phyloP scores from a whole-genome alignment of 2,113 vertebrate species.

The Neolamprologus kungweensis region DNA sequence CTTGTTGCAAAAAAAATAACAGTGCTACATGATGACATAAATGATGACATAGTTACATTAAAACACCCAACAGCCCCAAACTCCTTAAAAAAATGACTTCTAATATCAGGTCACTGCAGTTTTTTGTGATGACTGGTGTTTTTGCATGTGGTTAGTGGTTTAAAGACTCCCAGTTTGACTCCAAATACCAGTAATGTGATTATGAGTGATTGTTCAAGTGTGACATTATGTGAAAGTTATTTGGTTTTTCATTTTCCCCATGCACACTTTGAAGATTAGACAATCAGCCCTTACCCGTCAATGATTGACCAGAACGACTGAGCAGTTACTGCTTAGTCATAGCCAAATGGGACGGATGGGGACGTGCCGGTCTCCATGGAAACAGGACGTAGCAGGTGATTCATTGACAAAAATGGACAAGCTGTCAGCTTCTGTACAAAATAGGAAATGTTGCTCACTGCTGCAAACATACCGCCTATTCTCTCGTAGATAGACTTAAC shows the following conservation, averaged over 20 bases:
- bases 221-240: background rate
- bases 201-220: background rate
- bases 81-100: background rate
- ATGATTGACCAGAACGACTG: background rate
- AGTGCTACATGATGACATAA: background rate
- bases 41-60: background rate
- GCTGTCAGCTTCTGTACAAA: conserved; percentile 8
- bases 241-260: background rate
- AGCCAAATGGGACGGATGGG: background rate
- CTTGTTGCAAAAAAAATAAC: background rate
- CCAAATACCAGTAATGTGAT: background rate
- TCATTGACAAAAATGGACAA: conserved; percentile 8
- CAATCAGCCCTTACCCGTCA: background rate
- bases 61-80: background rate
- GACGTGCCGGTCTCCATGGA: background rate
- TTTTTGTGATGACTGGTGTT: background rate
- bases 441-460: background rate
- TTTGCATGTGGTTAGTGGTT: background rate
- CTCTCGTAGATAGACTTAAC: background rate
- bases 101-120: background rate
- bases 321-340: background rate
- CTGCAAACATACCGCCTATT: background rate
- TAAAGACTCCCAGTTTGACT: background rate
- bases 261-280: background rate
- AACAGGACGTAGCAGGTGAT: conserved; percentile 8